Conservation (phyloP, 1,140 invertebrate species). For the Ips nitidus region DNA sequence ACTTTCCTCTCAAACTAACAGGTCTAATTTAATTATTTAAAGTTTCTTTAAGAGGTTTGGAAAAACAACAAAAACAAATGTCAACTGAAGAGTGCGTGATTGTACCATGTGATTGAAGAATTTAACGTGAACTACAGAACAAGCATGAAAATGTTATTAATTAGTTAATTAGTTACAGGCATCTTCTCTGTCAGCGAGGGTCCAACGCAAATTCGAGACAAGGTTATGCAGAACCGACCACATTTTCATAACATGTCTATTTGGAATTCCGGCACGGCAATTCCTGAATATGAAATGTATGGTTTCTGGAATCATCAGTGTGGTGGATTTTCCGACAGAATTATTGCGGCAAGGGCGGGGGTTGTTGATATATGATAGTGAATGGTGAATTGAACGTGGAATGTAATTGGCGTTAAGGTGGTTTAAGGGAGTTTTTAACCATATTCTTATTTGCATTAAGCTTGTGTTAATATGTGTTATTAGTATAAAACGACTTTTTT, state of each 20-base stretch:
- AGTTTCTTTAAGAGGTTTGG: too few species aligned
- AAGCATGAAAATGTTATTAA: slow-evolving; percentile 42
- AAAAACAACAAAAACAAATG: too few species aligned
- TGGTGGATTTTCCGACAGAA: slow-evolving; percentile 24
- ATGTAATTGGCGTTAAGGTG: not conserved
- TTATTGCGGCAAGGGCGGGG: slow-evolving; percentile 30
- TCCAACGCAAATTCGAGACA: slow-evolving; percentile 30
- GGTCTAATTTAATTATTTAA: not conserved
- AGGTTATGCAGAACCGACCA: slow-evolving; percentile 40
- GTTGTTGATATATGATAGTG: slow-evolving; percentile 5
- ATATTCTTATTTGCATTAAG: too few species aligned
- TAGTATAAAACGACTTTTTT: too few species aligned
- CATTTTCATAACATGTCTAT: slow-evolving; percentile 43
- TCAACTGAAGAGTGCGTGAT: too few species aligned
- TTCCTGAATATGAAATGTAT: slow-evolving; percentile 39
- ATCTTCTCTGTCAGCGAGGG: slow-evolving; percentile 41
- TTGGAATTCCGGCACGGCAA: slow-evolving; percentile 34
- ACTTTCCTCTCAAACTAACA: too few species aligned
- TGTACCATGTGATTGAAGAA: not conserved
- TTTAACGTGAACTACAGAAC: not conserved
- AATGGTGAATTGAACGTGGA: not conserved
- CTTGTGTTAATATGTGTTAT: too few species aligned
- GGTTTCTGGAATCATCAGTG: slow-evolving; percentile 30
- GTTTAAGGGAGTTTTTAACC: too few species aligned
- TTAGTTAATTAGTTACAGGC: slow-evolving; percentile 45